phyloP scores from a whole-genome alignment of 1,140 invertebrate genomes.

The Nephila pilipes region DNA sequence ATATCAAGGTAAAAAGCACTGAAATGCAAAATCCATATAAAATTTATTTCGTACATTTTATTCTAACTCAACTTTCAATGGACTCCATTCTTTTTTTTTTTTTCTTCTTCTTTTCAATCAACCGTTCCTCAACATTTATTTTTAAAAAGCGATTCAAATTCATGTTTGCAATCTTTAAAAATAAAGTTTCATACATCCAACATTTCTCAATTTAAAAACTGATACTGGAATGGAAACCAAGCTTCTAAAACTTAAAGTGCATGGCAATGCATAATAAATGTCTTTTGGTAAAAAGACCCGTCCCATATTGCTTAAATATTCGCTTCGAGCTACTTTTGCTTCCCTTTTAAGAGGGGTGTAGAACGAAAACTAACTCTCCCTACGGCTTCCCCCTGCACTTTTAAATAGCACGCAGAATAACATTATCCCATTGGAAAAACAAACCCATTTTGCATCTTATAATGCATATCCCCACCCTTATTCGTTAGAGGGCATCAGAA shows the following conservation, averaged over 20 bases:
- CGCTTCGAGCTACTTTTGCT: neutral
- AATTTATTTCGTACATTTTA: no score
- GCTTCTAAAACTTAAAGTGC: neutral
- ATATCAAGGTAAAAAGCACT: no score
- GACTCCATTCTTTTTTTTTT: no score
- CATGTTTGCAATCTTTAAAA: neutral
- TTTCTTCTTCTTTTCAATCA: neutral
- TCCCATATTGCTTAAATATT: neutral
- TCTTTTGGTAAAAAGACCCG: neutral
- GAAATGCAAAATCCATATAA: no score
- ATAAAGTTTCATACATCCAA: neutral
- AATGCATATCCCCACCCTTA: neutral
- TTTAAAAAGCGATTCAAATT: neutral
- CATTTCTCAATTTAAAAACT: neutral
- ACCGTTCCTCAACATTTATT: neutral
- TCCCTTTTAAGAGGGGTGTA: neutral
- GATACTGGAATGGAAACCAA: neutral
- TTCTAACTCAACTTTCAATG: no score
- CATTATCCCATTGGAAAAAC: neutral
- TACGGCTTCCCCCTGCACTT: neutral
- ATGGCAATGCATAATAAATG: neutral
- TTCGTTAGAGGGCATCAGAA: slow-evolving; percentile 43
- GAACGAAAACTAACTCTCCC: neutral
- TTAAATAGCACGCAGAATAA: neutral
- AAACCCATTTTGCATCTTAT: neutral